A percentile compares a stretch with the other conserved stretches of the same genome.
These are phyloP conservation scores for Zhuqinia jingwanae DNA, from an alignment of 2,888 invertebrate species.

Conservation along the genomic window DNA sequence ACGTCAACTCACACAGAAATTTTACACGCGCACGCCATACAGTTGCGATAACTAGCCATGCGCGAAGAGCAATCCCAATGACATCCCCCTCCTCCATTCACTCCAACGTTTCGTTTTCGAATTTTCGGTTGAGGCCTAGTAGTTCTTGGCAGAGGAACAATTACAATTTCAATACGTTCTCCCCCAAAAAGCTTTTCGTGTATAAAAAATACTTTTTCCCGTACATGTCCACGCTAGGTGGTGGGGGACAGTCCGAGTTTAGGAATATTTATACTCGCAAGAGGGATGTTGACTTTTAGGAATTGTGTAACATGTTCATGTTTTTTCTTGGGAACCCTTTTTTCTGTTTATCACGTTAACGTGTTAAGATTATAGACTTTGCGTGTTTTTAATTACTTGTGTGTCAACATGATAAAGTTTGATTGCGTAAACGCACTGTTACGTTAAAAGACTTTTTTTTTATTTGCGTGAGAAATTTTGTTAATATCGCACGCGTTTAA, in stretches of 20 bases:
- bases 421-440: no score
- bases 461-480: no score
- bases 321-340: no score
- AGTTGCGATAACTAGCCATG: slow-evolving; percentile 44
- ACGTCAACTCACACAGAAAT: slow-evolving; percentile 80
- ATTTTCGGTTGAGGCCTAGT: slow-evolving; percentile 68
- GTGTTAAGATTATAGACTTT: neutral
- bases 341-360: neutral
- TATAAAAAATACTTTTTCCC: slow-evolving; percentile 72
- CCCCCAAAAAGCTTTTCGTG: slow-evolving; percentile 68
- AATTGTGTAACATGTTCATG: no score
- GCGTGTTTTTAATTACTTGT: neutral
- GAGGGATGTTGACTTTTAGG: slow-evolving; percentile 49
- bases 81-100: slow-evolving; percentile 48
- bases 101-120: slow-evolving; percentile 58
- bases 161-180: slow-evolving; percentile 66
- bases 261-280: slow-evolving; percentile 53
- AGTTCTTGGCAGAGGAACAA: slow-evolving; percentile 54
- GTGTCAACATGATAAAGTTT: no score
- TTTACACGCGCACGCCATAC: slow-evolving; percentile 18
- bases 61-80: slow-evolving; percentile 33
- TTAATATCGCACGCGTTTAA: no score
- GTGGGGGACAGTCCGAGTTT: neutral
- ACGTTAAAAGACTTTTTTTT: no score
- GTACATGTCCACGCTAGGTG: slow-evolving; percentile 45